Conservation (phyloP, 2,888 invertebrate species). For the Cataglyphis cursor region DNA sequence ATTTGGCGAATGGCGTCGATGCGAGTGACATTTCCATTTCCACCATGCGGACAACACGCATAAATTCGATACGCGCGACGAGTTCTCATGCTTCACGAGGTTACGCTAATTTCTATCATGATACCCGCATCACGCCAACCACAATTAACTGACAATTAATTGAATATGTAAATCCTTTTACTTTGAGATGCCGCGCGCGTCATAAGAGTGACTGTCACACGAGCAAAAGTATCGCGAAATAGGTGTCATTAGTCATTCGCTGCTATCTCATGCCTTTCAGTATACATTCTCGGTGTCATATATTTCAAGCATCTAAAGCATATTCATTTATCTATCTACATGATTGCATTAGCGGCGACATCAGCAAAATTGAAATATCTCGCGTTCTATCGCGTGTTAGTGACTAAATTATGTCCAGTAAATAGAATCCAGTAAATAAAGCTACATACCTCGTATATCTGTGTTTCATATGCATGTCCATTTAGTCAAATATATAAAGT, state of each 20-base stretch:
- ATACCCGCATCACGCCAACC: conserved; percentile 71
- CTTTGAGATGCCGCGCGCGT: conserved; percentile 44
- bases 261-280: conserved; percentile 11
- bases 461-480: not conserved
- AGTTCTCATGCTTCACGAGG: conserved; percentile 64
- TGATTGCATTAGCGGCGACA: conserved; percentile 29
- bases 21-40: conserved; percentile 47
- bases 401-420: conserved; percentile 23
- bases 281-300: not conserved
- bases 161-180: conserved; percentile 70
- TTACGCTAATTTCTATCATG: conserved; percentile 71
- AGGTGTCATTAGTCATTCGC: conserved; percentile 40
- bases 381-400: not conserved
- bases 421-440: not conserved
- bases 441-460: not conserved
- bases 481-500: not conserved
- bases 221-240: conserved; percentile 38
- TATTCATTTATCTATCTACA: conserved; percentile 27
- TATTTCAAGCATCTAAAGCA: not conserved
- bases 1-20: conserved; percentile 38
- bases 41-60: conserved; percentile 52
- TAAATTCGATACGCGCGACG: conserved; percentile 73
- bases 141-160: conserved; percentile 69
- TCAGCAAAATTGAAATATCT: conserved; percentile 22
- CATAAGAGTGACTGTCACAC: conserved; percentile 55